Conservation (phyloP, 2,113 vertebrate species). For the Varanus komodoensis region DNA sequence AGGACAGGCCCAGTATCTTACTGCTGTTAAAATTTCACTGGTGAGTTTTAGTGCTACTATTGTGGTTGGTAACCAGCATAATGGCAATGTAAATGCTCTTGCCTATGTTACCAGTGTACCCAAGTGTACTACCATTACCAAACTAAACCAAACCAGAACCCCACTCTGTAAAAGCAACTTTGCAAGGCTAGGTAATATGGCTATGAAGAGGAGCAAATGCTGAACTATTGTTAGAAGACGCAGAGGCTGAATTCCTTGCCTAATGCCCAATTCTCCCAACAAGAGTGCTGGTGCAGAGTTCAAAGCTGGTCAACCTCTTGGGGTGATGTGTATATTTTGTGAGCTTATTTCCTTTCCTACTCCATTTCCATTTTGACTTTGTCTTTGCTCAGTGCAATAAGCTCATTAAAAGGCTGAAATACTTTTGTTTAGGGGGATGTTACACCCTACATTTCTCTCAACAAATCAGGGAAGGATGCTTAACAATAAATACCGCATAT, state of each 20-base stretch:
- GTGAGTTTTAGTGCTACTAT: no score
- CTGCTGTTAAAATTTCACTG: not conserved
- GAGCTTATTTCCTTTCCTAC: not conserved
- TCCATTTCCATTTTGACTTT: not conserved
- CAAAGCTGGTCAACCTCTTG: not conserved
- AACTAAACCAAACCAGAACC: not conserved
- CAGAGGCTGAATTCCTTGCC: not conserved
- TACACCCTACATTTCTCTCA: not conserved
- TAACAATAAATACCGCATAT: not conserved
- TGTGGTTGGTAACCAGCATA: not conserved
- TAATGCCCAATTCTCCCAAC: not conserved
- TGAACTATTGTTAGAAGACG: not conserved
- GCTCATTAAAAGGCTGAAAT: not conserved
- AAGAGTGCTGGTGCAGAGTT: not conserved
- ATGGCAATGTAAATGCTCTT: no score
- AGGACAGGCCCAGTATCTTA: no score
- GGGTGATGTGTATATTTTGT: not conserved
- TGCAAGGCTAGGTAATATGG: not conserved
- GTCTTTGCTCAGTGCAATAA: not conserved
- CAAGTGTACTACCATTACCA: not conserved
- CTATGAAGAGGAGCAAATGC: not conserved
- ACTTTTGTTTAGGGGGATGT: not conserved
- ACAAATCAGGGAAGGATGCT: no score
- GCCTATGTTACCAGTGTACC: not conserved
- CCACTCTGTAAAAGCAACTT: not conserved